These are phyloP conservation scores for Anthoptus insignis DNA, from an alignment of 2,888 invertebrate genomes.

Conservation along the genomic window DNA sequence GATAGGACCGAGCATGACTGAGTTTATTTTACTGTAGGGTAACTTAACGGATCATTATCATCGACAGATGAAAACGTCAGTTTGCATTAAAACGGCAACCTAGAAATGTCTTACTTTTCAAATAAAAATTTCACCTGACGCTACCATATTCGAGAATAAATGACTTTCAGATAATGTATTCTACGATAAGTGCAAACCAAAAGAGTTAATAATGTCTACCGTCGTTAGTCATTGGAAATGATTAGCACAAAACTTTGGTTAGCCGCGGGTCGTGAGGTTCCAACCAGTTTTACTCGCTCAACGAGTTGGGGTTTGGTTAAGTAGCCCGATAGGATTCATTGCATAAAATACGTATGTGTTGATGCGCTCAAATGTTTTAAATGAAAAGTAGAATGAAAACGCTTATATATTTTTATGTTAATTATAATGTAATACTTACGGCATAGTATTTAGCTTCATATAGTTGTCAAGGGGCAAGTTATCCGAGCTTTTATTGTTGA, in stretches of 20 bases:
- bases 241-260: constrained; percentile 64
- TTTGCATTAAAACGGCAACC: neutral
- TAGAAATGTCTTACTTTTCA: neutral
- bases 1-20: neutral
- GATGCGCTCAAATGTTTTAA: constrained; percentile 51
- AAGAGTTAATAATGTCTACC: constrained; percentile 52
- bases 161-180: constrained; percentile 35
- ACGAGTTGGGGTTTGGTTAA: constrained; percentile 63
- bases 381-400: constrained; percentile 23
- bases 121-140: neutral
- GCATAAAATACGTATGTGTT: constrained; percentile 59
- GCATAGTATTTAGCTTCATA: constrained; percentile 80
- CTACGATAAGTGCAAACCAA: constrained; percentile 46
- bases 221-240: constrained; percentile 62
- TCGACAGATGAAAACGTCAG: neutral
- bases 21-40: constrained; percentile 4
- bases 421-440: constrained; percentile 69
- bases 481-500: constrained; percentile 68
- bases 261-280: constrained; percentile 60
- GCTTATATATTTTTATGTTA: constrained; percentile 15
- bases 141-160: neutral
- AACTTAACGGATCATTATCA: constrained; percentile 1
- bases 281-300: constrained; percentile 70
- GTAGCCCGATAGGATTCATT: constrained; percentile 62
- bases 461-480: constrained; percentile 72